Conservation (phyloP, 2,888 invertebrate species). For the Lamellibrachia columna region DNA sequence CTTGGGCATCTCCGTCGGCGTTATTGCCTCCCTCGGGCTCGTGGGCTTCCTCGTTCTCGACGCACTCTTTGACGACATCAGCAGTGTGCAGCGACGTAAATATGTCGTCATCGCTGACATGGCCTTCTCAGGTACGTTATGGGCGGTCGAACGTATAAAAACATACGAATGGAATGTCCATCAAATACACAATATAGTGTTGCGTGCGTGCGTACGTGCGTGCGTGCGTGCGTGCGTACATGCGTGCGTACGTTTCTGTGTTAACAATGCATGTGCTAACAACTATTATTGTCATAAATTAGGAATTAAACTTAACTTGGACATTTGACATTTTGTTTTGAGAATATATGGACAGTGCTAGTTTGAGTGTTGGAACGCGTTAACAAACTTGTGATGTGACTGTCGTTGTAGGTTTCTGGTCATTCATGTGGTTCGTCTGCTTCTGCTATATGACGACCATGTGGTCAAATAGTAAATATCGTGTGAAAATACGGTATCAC, state of each 20-base stretch:
- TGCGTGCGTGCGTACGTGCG: too few species aligned
- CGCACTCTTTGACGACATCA: constrained; percentile 91
- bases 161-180: too few species aligned
- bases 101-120: constrained; percentile 93
- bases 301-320: too few species aligned
- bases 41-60: constrained; percentile 86
- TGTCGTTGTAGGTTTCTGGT: neutral
- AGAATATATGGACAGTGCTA: neutral
- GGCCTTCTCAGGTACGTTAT: constrained; percentile 82
- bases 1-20: constrained; percentile 83
- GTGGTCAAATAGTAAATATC: too few species aligned
- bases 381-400: neutral
- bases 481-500: too few species aligned
- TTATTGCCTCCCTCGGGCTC: constrained; percentile 85
- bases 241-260: too few species aligned
- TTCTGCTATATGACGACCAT: neutral
- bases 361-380: neutral
- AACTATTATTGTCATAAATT: too few species aligned
- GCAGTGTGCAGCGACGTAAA: constrained; percentile 96
- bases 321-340: too few species aligned
- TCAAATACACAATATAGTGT: too few species aligned
- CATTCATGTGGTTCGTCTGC: neutral
- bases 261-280: too few species aligned
- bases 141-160: too few species aligned
- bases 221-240: too few species aligned